phyloP scores from a whole-genome alignment of 2,797 vertebrate species.

The Trachurus trachurus region DNA sequence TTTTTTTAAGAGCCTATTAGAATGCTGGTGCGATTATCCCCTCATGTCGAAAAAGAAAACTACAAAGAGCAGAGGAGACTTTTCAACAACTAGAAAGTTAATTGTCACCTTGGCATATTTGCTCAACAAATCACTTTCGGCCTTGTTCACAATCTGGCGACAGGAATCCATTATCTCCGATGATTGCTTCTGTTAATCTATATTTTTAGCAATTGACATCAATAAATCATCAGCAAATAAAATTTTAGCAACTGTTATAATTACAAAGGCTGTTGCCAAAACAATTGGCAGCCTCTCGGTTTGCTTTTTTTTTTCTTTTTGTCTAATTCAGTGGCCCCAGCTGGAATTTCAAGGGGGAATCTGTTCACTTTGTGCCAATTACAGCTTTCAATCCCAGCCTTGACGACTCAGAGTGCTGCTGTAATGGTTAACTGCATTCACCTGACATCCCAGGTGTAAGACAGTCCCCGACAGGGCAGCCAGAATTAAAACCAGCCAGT shows the following conservation, averaged over 20 bases:
- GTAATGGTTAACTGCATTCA: slow-evolving; percentile 34
- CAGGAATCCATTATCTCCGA: not conserved
- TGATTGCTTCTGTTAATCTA: slow-evolving; percentile 26
- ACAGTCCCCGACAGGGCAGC: not conserved
- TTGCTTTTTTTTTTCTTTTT: not conserved
- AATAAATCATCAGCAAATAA: slow-evolving; percentile 23
- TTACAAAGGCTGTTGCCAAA: slow-evolving; percentile 3
- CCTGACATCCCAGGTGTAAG: slow-evolving; percentile 35
- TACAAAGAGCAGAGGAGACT: slow-evolving; percentile 15
- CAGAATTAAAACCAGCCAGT: slow-evolving; percentile 30
- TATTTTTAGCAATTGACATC: slow-evolving; percentile 11
- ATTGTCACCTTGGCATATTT: slow-evolving; percentile 36
- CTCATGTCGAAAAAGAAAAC: slow-evolving; percentile 12
- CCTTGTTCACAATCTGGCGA: slow-evolving; percentile 4
- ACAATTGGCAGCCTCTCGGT: slow-evolving; percentile 1
- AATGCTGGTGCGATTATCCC: not conserved
- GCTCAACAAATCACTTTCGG: slow-evolving; percentile 16
- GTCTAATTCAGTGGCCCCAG: not conserved
- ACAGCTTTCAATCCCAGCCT: slow-evolving; percentile 16
- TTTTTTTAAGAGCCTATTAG: slow-evolving; percentile 16
- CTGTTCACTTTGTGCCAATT: slow-evolving; percentile 30
- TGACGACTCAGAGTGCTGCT: slow-evolving; percentile 13
- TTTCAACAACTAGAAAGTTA: slow-evolving; percentile 21
- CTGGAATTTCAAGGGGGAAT: slow-evolving; percentile 28
- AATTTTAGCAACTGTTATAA: slow-evolving; percentile 23